phyloP scores from a whole-genome alignment of 2,888 invertebrate species.

The Neoscelio sp. region DNA sequence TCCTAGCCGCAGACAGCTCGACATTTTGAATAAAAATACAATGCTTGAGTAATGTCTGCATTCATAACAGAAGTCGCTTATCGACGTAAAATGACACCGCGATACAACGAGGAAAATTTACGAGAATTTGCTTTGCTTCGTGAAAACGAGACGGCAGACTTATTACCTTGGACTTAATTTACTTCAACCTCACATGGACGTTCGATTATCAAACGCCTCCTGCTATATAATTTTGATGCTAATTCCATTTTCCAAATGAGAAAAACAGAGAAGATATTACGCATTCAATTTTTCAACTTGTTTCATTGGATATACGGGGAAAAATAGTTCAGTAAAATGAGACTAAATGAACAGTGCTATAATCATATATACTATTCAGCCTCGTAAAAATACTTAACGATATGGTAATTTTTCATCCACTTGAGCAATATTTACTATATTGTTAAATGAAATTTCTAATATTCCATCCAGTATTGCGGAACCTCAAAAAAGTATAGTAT shows the following conservation, averaged over 20 bases:
- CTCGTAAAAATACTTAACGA: too few relatives aligned
- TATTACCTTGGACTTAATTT: conserved; percentile 58
- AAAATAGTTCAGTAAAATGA: too few relatives aligned
- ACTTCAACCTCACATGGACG: conserved; percentile 24
- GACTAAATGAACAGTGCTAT: too few relatives aligned
- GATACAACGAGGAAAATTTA: conserved; percentile 44
- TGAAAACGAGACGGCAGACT: conserved; percentile 36
- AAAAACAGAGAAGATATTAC: conserved; percentile 14
- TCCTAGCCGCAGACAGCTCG: conserved; percentile 39
- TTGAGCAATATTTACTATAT: too few relatives aligned
- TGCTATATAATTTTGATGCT: conserved; percentile 26
- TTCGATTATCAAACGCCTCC: conserved; percentile 33
- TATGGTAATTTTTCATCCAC: too few relatives aligned
- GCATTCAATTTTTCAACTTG: background rate
- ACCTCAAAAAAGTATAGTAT: too few relatives aligned
- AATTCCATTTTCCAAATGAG: conserved; percentile 24
- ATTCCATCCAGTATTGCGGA: too few relatives aligned
- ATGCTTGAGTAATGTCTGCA: conserved; percentile 44
- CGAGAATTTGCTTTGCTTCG: conserved; percentile 50
- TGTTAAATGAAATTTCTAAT: too few relatives aligned
- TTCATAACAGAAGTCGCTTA: conserved; percentile 52
- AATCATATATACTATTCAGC: too few relatives aligned
- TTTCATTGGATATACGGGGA: too few relatives aligned
- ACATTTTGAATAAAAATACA: conserved; percentile 44
- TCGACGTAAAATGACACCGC: conserved; percentile 49